phyloP scores from a whole-genome alignment of 2,797 vertebrate species.

The Pelobates cultripes region DNA sequence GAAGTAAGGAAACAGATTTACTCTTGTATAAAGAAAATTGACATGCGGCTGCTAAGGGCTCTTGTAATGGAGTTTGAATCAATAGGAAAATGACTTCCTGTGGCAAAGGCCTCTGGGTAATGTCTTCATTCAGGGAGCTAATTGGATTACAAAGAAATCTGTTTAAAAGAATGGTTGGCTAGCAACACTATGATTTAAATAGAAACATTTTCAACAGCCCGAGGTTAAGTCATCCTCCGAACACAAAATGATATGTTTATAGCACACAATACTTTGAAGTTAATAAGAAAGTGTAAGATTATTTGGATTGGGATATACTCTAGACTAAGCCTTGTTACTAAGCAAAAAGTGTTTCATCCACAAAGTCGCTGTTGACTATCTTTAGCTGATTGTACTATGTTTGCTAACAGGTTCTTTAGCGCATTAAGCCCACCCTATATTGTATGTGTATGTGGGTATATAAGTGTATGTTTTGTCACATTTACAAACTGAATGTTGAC shows the following conservation, averaged over 20 bases:
- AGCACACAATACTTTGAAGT: not conserved
- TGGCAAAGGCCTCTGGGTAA: constrained; percentile 28
- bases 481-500: no score
- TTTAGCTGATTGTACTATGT: no score
- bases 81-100: constrained; percentile 37
- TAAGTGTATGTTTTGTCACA: no score
- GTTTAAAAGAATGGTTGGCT: constrained; percentile 1
- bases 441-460: no score
- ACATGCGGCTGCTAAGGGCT: constrained; percentile 3
- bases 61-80: constrained; percentile 25
- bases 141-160: constrained; percentile 22
- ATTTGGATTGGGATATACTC: not conserved
- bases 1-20: constrained; percentile 1
- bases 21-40: constrained; percentile 15
- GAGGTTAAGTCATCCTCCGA: not conserved
- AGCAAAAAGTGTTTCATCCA: no score
- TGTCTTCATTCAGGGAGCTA: constrained; percentile 20
- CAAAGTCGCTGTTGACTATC: no score
- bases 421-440: no score
- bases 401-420: no score
- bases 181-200: constrained; percentile 22
- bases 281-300: constrained; percentile 9
- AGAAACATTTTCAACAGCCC: constrained; percentile 16
- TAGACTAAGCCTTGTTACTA: no score
- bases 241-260: not conserved